Evolutionary conservation across 2,113 vertebrate species (phyloP).

Genomic region (Lagopus muta): DNA sequence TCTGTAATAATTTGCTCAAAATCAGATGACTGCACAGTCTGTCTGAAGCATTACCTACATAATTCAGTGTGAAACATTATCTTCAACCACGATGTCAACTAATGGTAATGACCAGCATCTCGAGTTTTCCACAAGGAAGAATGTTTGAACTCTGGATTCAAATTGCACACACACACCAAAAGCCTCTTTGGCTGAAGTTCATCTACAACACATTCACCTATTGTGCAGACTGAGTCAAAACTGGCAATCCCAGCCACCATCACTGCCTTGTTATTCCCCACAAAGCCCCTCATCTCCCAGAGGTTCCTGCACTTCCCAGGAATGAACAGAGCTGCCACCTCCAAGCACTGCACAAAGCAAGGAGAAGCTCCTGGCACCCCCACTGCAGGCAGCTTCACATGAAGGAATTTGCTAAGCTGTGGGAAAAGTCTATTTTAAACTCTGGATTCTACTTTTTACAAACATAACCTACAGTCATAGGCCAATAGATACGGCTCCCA

Average conservation of each 20-base stretch:
- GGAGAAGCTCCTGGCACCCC: not conserved
- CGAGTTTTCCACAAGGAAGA: not conserved
- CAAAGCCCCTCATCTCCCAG: not conserved
- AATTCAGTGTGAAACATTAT: not conserved
- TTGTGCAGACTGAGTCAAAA: not conserved
- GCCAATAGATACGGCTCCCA: not conserved
- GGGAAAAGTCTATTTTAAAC: not conserved
- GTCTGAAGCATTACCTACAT: not conserved
- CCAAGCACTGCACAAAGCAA: not conserved
- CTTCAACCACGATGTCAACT: not conserved
- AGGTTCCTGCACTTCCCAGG: not conserved
- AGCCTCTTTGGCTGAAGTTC: not conserved
- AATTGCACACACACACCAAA: not conserved
- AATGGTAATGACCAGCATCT: not conserved
- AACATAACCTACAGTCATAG: not conserved
- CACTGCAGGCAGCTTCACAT: not conserved
- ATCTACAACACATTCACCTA: not conserved
- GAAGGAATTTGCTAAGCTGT: not conserved
- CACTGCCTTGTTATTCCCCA: not conserved
- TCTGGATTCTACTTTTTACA: not conserved
- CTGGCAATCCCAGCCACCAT: not conserved
- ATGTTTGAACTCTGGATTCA: not conserved
- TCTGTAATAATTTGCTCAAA: constrained; percentile 8
- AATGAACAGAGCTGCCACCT: not conserved
- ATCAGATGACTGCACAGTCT: not conserved